Base-by-base conservation (phyloP, 92 coral and sea anemone species). In the Porites evermanni region DNA sequence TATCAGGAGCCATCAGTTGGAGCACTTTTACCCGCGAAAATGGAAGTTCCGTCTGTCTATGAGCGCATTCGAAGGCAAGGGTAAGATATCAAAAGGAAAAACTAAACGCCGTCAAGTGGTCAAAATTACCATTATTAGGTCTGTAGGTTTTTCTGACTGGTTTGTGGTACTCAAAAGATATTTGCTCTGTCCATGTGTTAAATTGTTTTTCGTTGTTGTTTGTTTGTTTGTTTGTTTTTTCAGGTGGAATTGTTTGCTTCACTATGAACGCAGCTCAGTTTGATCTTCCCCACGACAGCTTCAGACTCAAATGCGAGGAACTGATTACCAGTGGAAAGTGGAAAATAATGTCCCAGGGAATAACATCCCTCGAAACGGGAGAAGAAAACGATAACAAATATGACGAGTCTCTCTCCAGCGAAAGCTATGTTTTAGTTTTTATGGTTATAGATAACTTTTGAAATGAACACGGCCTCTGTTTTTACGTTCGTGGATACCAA, bases 211-310 rank as follows among this genome's bases (percentile, higher is more conserved):
- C 10, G 19, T 74, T 54, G 44, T 4, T 74, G 13, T 54, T 54
- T 6, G 7, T 61, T 17, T 61, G 12, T 63, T 17, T 10, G 8
- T 70, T 53, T 56, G 14, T 21, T 71, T 20, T 83, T 73, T 32
- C 44, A 83, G 87, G 87, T 12, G 87, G 87, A 13, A 83, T 83
- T 12, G 87, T 83, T 17, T 83, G 87, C 70, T 83, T 83, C 73
- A 83, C 87, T 14, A 83, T 83, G 87, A 74, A 83, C 64, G 72
- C 87, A 2, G 87, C 65, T 0, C 64, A 64, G 44, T 83, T 83
- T 53, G 87, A 83, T 70, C 50, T 63, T 14, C 72, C 70, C 4
- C 79, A 72, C 4, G 47, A 82, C 63, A 73, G 79, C 64, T 82
- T 58, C 79, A 58, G 86, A 18, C 50, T 83, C 26, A 83, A 83